phyloP scores from a whole-genome alignment of 2,797 vertebrate genomes.

The Picus viridis region DNA sequence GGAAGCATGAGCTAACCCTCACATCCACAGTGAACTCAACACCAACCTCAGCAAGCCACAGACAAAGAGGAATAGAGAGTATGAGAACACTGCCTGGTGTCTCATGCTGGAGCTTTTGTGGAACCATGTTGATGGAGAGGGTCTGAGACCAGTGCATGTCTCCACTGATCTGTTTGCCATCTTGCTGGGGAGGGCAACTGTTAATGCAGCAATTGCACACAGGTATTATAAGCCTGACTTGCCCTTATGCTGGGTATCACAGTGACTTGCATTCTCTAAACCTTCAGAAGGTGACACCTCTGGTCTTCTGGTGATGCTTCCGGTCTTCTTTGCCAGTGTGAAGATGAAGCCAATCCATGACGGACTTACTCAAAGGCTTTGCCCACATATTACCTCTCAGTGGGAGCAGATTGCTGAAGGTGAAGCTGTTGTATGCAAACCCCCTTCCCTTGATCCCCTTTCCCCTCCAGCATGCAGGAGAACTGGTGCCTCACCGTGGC shows the following conservation, averaged over 20 bases:
- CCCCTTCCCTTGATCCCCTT: neutral
- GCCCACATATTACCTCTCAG: neutral
- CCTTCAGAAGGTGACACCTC: neutral
- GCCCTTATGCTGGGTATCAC: neutral
- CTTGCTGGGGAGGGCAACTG: accelerated
- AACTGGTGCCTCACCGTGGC: neutral
- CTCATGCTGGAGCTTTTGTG: neutral
- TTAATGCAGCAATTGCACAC: neutral
- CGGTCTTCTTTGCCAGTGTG: neutral
- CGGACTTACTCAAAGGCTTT: neutral
- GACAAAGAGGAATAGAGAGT: neutral
- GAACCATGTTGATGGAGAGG: neutral
- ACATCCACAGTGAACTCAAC: neutral
- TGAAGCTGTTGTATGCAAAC: neutral
- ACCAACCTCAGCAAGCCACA: neutral
- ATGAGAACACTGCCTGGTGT: neutral
- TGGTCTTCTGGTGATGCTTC: too few species aligned
- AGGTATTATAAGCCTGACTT: neutral
- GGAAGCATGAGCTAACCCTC: neutral
- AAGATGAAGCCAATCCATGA: neutral
- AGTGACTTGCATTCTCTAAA: neutral
- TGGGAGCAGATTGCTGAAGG: neutral
- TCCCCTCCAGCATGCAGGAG: neutral
- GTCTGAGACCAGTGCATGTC: neutral
- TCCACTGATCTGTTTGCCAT: neutral